Conservation (phyloP, 1,140 invertebrate genomes). For the Musca domestica region DNA sequence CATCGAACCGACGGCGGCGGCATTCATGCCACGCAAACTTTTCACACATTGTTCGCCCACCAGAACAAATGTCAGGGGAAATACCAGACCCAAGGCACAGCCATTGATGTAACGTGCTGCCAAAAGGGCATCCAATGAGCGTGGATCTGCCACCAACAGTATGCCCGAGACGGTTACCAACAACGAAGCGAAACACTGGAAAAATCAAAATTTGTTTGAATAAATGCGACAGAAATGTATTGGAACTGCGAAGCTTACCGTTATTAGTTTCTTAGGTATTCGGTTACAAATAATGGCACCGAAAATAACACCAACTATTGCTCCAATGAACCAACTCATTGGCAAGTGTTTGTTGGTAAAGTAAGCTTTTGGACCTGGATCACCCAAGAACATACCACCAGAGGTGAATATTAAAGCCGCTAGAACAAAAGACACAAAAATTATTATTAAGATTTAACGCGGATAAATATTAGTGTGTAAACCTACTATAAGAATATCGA, state of each 20-base stretch:
- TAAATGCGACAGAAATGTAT: neutral
- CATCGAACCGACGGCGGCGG: constrained; percentile 35
- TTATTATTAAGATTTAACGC: neutral
- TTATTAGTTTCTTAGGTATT: constrained; percentile 35
- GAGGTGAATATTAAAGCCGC: constrained; percentile 41
- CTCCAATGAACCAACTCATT: constrained; percentile 38
- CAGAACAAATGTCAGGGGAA: constrained; percentile 38
- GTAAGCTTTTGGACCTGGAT: constrained; percentile 33
- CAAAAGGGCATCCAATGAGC: constrained; percentile 30
- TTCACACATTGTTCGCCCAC: constrained; percentile 39
- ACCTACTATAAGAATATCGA: no score
- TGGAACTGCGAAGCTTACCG: constrained; percentile 35
- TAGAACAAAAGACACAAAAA: constrained; percentile 3
- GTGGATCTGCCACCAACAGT: constrained; percentile 34
- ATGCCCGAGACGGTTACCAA: constrained; percentile 39
- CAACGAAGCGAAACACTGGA: constrained; percentile 35
- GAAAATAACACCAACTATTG: constrained; percentile 37
- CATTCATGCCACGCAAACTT: constrained; percentile 33
- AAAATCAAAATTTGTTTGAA: neutral
- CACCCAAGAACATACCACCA: constrained; percentile 47
- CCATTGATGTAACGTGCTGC: constrained; percentile 44
- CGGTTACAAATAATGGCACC: constrained; percentile 34
- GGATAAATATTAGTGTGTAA: neutral
- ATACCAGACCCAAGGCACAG: constrained; percentile 41
- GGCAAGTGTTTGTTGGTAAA: constrained; percentile 25